Evolutionary conservation across 2,797 vertebrate genomes (phyloP).

Genomic region (Arremon aurantiirostris): DNA sequence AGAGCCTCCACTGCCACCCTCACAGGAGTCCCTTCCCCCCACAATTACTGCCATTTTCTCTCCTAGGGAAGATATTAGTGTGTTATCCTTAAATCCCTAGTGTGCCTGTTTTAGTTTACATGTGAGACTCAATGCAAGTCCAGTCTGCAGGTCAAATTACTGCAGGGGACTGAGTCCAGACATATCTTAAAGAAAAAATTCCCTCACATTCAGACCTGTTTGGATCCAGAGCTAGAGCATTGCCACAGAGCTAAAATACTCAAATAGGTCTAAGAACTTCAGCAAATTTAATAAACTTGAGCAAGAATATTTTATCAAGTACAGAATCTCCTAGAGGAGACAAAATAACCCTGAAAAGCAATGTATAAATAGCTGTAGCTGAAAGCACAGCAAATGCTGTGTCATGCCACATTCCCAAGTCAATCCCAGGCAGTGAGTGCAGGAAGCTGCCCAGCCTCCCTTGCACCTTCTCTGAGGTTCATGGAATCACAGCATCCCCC

Average conservation of each 20-base stretch:
- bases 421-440: neutral
- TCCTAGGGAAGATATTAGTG: neutral
- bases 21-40: constrained; percentile 15
- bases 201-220: neutral
- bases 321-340: constrained; percentile 7
- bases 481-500: neutral
- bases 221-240: neutral
- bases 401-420: neutral
- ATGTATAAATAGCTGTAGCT: constrained; percentile 14
- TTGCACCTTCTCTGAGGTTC: neutral
- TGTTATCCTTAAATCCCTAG: neutral
- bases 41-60: neutral
- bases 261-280: neutral
- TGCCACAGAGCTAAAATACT: neutral
- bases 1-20: constrained; percentile 13
- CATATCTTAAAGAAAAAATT: neutral
- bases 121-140: neutral
- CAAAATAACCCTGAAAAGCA: neutral
- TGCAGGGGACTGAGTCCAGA: neutral
- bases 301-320: neutral
- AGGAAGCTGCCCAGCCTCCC: neutral
- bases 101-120: neutral
- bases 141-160: neutral
- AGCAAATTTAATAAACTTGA: neutral
- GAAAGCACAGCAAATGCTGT: constrained; percentile 25